Evolutionary conservation across 2,888 invertebrate species (phyloP).

Genomic region (Callimorpha dominula): DNA sequence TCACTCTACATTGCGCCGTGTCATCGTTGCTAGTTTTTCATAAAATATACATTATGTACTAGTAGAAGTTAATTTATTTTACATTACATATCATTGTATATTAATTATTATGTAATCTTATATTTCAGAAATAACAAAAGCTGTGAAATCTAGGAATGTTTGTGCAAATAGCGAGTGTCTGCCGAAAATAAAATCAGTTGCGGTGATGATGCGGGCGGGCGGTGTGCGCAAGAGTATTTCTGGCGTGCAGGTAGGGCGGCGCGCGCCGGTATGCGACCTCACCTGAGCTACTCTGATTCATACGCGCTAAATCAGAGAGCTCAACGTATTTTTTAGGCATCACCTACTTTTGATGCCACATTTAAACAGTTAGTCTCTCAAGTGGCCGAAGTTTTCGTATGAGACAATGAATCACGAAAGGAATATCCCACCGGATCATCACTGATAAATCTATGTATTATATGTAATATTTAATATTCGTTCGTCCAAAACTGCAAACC

Average conservation of each 20-base stretch:
- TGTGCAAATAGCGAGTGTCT: slow-evolving; percentile 57
- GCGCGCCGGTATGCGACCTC: slow-evolving; percentile 84
- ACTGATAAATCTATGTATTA: background rate
- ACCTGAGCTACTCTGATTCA: slow-evolving; percentile 84
- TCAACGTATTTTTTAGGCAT: slow-evolving; percentile 75
- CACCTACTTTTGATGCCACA: slow-evolving; percentile 62
- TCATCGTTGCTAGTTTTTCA: background rate
- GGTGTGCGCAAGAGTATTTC: slow-evolving; percentile 79
- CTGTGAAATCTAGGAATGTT: slow-evolving; percentile 61
- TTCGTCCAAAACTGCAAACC: too few species aligned
- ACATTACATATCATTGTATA: background rate
- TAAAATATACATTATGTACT: background rate
- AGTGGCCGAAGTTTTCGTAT: background rate
- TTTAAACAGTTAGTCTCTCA: slow-evolving; percentile 7
- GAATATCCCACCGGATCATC: background rate
- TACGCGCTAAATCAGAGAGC: slow-evolving; percentile 80
- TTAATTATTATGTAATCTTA: slow-evolving; percentile 24
- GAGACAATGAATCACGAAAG: background rate
- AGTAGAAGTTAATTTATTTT: slow-evolving; percentile 13
- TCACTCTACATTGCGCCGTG: background rate
- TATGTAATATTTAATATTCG: too few species aligned
- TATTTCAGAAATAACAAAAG: slow-evolving; percentile 56
- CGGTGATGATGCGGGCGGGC: slow-evolving; percentile 65
- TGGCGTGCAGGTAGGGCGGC: slow-evolving; percentile 82
- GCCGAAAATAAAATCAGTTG: slow-evolving; percentile 70